Conservation (phyloP, 1,140 invertebrate genomes). For the Drosophila parabipectinata region DNA sequence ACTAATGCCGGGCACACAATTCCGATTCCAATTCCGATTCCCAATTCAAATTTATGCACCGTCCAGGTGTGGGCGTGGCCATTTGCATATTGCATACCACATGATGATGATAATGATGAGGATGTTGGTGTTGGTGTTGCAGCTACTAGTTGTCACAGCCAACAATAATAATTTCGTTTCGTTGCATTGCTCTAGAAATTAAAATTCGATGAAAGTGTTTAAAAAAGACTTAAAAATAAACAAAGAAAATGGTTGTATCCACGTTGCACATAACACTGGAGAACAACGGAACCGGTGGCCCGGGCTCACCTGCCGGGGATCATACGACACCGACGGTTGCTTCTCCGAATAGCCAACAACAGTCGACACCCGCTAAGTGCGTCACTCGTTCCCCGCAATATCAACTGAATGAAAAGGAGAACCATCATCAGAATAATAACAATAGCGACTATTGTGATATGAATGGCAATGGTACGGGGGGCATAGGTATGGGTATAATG, state of each 20-base stretch:
- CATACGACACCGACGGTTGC: conserved; percentile 3
- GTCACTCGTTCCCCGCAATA: conserved; percentile 27
- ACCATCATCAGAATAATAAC: conserved; percentile 29
- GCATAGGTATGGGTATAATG: neutral
- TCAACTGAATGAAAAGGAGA: conserved; percentile 39
- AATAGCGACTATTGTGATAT: conserved; percentile 65
- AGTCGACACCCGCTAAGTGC: conserved; percentile 31
- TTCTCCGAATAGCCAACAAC: neutral
- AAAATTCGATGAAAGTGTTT: conserved; percentile 6
- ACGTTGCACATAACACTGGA: conserved; percentile 74
- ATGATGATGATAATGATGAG: neutral
- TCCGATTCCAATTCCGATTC: conserved; percentile 6
- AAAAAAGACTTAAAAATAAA: neutral
- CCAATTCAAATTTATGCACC: conserved; percentile 71
- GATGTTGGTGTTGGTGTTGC: conserved; percentile 7
- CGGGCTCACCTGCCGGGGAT: conserved; percentile 6
- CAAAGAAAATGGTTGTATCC: conserved; percentile 71
- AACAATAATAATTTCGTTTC: neutral
- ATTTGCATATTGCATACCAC: conserved; percentile 45
- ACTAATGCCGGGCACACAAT: neutral
- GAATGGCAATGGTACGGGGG: conserved; percentile 57
- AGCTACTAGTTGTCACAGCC: conserved; percentile 1
- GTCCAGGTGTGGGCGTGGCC: conserved; percentile 27
- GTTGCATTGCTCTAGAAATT: neutral
- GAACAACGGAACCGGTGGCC: conserved; percentile 40